Base-by-base conservation (phyloP, 2,797 vertebrate species). In the Threskiornis aethiopicus region DNA sequence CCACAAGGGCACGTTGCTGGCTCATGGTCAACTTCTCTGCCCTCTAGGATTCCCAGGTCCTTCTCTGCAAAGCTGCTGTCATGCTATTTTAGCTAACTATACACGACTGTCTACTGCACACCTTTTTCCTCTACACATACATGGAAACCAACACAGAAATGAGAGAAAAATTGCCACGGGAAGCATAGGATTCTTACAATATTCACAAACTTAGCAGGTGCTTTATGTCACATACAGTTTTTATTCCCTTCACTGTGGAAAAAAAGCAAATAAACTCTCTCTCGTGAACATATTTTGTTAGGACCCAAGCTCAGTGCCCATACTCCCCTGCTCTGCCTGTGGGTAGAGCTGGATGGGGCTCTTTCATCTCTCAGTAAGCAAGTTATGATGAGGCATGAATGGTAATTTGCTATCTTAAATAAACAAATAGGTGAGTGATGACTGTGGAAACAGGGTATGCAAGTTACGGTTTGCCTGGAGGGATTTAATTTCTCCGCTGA, bases 401-500 rank as follows among this genome's bases (percentile, higher is more conserved):
- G 39, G 54, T 86, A 90, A 65, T 76, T 93, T 96, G 35, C 46
- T 69, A 18, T 47, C 47, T 84, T 89, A 92, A 97, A 96, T 47
- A 96, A 95, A 92, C 73, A 73, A 47, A 75, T 65, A 89, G 54
- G 49, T 39, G 28, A 96, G 44, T 93, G 90, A 94, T 42, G 59
- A 92, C 52, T 58, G 59, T 90, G 70, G 54, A 86, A 96, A 85
- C 33, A 82, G 42, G 41, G 82, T 87, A 73, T 37, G 22, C 31
- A 78, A 75, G 65, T 88, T 91, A 72, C 25, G 41, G 49, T 67
- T 62, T n/a, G 89, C 95, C 72, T 81, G 47, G 58, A 89, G 94
- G 76, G 70, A 88, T 93, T 95, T 95, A 69, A 88, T 97, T 86
- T 96, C 79, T 89, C 39, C 31, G 79, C 54, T 66, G 52, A 91